Evolutionary conservation across 2,113 vertebrate genomes (phyloP).

Genomic region (Anser cygnoides): DNA sequence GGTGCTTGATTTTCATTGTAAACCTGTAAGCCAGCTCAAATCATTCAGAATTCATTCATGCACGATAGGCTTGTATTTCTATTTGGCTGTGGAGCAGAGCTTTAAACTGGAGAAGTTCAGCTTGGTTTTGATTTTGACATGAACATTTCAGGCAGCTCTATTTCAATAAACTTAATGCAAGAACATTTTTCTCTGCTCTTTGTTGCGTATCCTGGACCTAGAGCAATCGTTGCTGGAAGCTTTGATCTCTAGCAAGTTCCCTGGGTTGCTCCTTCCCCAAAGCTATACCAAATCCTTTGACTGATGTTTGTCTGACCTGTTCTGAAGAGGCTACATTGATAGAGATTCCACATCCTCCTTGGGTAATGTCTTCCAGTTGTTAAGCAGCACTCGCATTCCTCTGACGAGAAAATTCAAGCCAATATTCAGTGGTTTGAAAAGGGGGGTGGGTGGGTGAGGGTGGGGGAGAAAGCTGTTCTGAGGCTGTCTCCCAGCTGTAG

Average conservation of each 20-base stretch:
- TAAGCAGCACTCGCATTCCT: neutral
- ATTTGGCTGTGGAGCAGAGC: neutral
- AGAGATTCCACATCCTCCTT: neutral
- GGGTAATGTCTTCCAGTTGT: neutral
- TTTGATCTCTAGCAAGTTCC: neutral
- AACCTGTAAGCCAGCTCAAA: neutral
- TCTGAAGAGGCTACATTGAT: neutral
- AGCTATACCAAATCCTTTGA: neutral
- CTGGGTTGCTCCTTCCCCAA: neutral
- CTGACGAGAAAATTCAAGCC: neutral
- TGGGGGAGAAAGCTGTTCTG: neutral
- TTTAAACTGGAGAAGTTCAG: slow-evolving; percentile 20
- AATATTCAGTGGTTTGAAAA: neutral
- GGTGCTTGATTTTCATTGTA: neutral
- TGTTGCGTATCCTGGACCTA: neutral
- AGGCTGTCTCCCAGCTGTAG: neutral
- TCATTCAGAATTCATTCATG: neutral
- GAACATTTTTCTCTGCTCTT: neutral
- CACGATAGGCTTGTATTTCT: neutral
- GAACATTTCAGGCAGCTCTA: neutral
- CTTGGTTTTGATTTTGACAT: slow-evolving; percentile 33
- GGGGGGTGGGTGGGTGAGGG: fast-evolving
- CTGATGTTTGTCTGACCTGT: neutral
- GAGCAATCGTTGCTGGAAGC: neutral
- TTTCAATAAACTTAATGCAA: neutral